phyloP scores from a whole-genome alignment of 2,113 vertebrate genomes.

The Saccopteryx bilineata region DNA sequence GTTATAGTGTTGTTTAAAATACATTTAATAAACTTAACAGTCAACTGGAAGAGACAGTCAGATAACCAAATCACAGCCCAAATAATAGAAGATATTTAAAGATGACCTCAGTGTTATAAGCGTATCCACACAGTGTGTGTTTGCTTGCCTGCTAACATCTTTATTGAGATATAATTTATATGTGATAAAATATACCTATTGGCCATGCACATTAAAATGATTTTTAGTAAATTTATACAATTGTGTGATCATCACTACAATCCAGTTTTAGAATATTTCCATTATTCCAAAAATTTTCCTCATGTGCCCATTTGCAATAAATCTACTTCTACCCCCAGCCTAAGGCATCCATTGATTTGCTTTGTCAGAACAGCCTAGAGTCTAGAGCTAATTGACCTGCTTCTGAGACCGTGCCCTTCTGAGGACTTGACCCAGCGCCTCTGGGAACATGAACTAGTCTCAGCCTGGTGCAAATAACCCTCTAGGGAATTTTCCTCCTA shows the following conservation, averaged over 20 bases:
- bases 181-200: not conserved
- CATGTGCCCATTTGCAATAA: not conserved
- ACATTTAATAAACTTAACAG: not conserved
- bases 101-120: not conserved
- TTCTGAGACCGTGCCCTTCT: not conserved
- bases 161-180: not conserved
- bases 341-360: not conserved
- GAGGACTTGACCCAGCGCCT: not conserved
- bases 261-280: conserved; percentile 20
- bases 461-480: not conserved
- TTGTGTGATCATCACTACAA: not conserved
- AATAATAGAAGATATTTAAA: conserved; percentile 32
- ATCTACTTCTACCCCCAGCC: not conserved
- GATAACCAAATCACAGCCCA: conserved; percentile 39
- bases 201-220: not conserved
- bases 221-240: conserved; percentile 11
- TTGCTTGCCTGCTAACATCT: not conserved
- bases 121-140: not conserved
- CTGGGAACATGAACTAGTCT: not conserved
- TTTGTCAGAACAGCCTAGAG: not conserved
- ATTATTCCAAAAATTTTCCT: not conserved
- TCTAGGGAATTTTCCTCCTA: not conserved
- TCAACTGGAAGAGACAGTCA: not conserved
- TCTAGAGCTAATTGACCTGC: not conserved
- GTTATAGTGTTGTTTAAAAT: not conserved